Percentiles rank a stretch among this genome's conserved stretches.
Evolutionary conservation across 2,113 vertebrate genomes (phyloP).

Genomic region (Limnothrissa miodon): DNA sequence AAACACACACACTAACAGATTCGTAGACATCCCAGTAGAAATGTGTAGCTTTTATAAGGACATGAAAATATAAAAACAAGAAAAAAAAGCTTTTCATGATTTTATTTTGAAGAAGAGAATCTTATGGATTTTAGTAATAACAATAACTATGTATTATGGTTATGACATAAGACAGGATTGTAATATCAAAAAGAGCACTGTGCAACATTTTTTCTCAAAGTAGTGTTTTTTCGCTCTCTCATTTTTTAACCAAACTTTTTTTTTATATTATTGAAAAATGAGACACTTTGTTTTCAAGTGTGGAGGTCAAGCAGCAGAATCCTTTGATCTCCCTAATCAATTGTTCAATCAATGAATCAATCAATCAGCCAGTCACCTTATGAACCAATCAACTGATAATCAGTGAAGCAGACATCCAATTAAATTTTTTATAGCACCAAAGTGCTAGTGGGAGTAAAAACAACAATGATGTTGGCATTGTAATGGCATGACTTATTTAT

Average conservation of each 20-base stretch:
- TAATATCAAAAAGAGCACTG: conserved; percentile 78
- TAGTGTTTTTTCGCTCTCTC: conserved; percentile 59
- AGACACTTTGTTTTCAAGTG: conserved; percentile 61
- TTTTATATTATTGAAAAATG: conserved; percentile 55
- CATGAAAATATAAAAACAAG: conserved; percentile 45
- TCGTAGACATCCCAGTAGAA: conserved; percentile 77
- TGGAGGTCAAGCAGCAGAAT: conserved; percentile 61
- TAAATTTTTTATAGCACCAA: conserved; percentile 21
- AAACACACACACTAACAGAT: conserved; percentile 67
- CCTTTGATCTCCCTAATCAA: conserved; percentile 46
- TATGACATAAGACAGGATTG: conserved; percentile 75
- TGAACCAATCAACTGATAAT: conserved; percentile 33
- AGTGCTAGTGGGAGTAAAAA: conserved; percentile 23
- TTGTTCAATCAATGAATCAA: conserved; percentile 22
- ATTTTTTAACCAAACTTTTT: conserved; percentile 68
- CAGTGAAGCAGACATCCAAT: conserved; percentile 39
- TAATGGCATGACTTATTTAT: not conserved
- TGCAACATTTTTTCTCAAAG: conserved; percentile 74
- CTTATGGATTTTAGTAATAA: conserved; percentile 72
- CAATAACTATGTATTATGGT: conserved; percentile 68
- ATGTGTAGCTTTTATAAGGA: conserved; percentile 79
- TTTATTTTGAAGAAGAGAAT: conserved; percentile 62
- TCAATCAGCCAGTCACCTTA: conserved; percentile 32
- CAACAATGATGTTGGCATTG: not conserved
- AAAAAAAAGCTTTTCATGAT: conserved; percentile 58